Evolutionary conservation across 2,888 invertebrate species (phyloP).

Genomic region (Octonoba sinensis): DNA sequence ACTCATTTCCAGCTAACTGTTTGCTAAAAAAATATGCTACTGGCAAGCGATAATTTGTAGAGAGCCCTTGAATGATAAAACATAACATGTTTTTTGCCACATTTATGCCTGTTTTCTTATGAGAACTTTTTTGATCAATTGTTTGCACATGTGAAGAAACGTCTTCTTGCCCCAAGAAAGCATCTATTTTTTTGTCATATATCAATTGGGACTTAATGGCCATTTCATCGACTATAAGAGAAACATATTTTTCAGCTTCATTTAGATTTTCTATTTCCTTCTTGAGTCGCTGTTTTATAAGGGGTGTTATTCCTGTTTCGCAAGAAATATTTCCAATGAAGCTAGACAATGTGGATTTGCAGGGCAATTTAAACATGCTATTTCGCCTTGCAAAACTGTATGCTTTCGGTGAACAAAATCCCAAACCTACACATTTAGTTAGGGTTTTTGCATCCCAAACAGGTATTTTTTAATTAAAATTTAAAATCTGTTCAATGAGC

Average conservation of each 20-base stretch:
- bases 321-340: background rate
- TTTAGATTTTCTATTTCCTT: background rate
- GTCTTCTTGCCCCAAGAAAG: background rate
- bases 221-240: conserved; percentile 4
- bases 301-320: background rate
- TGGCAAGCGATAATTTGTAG: background rate
- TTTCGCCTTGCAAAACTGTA: background rate
- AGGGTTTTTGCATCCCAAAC: background rate
- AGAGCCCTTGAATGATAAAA: background rate
- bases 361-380: background rate
- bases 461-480: background rate
- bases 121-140: background rate
- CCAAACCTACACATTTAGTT: background rate
- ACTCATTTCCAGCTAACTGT: background rate
- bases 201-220: background rate
- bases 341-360: background rate
- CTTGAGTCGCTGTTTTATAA: background rate
- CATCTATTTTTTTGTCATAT: background rate
- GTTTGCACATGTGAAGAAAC: background rate
- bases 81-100: background rate
- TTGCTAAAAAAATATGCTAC: background rate
- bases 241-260: background rate
- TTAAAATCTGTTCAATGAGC: background rate
- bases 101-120: background rate
- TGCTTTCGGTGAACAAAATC: background rate